A percentile compares a stretch with the other conserved stretches of the same genome.
These are phyloP conservation scores for Neoarius graeffei DNA, from an alignment of 2,113 vertebrate species.

Conservation along the genomic window DNA sequence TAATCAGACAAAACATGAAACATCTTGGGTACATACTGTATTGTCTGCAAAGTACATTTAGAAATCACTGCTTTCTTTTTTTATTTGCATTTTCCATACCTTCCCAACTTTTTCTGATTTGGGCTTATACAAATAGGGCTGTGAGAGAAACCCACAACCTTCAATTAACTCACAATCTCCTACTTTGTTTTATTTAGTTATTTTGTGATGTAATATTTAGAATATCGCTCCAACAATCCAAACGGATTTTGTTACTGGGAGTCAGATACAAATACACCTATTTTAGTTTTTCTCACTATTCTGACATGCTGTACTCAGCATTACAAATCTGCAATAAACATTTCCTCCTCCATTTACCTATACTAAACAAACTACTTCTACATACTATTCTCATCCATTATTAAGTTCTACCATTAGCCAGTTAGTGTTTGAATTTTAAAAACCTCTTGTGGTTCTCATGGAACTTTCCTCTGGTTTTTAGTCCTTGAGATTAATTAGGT, in stretches of 20 bases:
- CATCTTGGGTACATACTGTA: too few relatives aligned
- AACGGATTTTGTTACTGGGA: neutral
- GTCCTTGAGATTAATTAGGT: neutral
- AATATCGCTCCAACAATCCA: neutral
- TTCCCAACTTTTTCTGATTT: too few relatives aligned
- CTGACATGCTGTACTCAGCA: neutral
- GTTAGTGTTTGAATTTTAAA: neutral
- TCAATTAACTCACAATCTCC: neutral
- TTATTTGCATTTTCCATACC: too few relatives aligned
- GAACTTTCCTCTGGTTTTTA: neutral
- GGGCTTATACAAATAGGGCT: neutral
- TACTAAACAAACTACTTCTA: neutral
- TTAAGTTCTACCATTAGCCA: neutral
- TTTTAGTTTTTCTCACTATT: neutral
- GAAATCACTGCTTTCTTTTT: too few relatives aligned
- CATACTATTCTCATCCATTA: neutral
- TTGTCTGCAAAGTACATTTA: too few relatives aligned
- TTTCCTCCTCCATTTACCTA: too few relatives aligned
- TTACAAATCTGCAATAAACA: neutral
- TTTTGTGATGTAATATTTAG: neutral
- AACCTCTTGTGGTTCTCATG: neutral
- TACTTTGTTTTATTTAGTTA: neutral
- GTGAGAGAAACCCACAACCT: neutral
- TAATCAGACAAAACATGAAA: too few relatives aligned
- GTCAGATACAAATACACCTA: neutral